Percentiles rank a stretch among this genome's conserved stretches.
Conservation (phyloP, 2,888 invertebrate species). For the Drosophila tripunctata region DNA sequence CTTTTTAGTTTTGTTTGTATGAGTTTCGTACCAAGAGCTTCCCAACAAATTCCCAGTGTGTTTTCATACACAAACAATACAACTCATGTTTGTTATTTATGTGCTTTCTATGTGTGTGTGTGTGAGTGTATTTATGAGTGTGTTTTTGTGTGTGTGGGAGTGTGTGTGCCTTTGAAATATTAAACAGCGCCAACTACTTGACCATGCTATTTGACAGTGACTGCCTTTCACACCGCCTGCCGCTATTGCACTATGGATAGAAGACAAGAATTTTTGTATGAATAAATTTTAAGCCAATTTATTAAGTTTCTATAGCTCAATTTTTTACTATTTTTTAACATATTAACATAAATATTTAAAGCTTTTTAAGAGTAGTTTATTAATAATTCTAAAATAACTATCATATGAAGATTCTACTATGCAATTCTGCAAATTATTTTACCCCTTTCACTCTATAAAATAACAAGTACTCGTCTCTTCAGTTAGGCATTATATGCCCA, state of each 20-base stretch:
- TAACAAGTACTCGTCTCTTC: too few species aligned
- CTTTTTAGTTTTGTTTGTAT: constrained; percentile 22
- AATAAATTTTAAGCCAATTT: too few species aligned
- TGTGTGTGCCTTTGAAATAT: constrained; percentile 43
- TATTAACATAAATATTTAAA: too few species aligned
- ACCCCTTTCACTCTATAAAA: too few species aligned
- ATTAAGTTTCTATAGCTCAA: too few species aligned
- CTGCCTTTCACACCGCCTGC: neutral
- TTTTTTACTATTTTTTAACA: too few species aligned
- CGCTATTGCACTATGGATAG: neutral
- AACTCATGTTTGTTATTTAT: constrained; percentile 64
- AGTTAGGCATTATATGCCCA: neutral
- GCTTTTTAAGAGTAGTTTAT: too few species aligned
- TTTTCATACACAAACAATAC: constrained; percentile 19
- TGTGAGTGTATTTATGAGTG: constrained; percentile 1
- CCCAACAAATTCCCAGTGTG: neutral
- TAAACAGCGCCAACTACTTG: constrained; percentile 58
- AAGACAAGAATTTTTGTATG: too few species aligned
- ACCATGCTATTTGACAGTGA: constrained; percentile 61
- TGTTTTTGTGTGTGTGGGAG: constrained; percentile 13
- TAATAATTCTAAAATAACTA: too few species aligned
- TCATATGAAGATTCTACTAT: too few species aligned
- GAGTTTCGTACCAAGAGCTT: constrained; percentile 22
- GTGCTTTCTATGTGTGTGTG: constrained; percentile 20
- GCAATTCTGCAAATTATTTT: too few species aligned